Percentiles rank a stretch among this genome's conserved stretches.
Evolutionary conservation across 2,888 invertebrate species (phyloP).

Genomic region (Stenolophus ochropezus): DNA sequence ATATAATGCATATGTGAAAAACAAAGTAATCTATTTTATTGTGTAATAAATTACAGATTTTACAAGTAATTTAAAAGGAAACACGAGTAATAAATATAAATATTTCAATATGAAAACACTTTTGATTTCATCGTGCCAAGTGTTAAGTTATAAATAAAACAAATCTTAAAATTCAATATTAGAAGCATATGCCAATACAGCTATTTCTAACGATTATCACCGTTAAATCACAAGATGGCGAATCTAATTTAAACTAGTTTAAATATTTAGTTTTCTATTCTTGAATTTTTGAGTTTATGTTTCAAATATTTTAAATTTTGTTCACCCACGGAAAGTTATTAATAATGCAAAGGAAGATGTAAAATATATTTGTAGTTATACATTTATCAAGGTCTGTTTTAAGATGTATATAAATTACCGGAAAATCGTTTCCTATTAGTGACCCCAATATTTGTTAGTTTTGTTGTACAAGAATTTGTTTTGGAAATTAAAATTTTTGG

Average conservation of each 20-base stretch:
- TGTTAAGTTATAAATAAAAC: slow-evolving; percentile 5
- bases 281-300: background rate
- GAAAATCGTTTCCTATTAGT: slow-evolving; percentile 19
- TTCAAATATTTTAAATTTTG: background rate
- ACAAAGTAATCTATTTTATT: background rate
- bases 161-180: background rate
- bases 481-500: no score
- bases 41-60: background rate
- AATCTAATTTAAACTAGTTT: background rate
- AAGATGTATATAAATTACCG: slow-evolving; percentile 10
- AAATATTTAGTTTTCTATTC: background rate
- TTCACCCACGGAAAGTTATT: background rate
- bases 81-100: background rate
- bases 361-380: slow-evolving; percentile 26
- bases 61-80: background rate
- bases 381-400: slow-evolving; percentile 16
- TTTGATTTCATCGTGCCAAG: background rate
- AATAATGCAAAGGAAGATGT: slow-evolving; percentile 18
- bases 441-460: background rate
- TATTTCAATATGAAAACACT: background rate
- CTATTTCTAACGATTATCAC: background rate
- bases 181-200: slow-evolving; percentile 9
- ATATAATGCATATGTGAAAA: background rate
- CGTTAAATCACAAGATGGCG: background rate
- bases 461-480: background rate